Percentiles rank a stretch among this genome's conserved stretches.
Conservation (phyloP, 92 coral and sea anemone species). For the Zoanthus sansibaricus region DNA sequence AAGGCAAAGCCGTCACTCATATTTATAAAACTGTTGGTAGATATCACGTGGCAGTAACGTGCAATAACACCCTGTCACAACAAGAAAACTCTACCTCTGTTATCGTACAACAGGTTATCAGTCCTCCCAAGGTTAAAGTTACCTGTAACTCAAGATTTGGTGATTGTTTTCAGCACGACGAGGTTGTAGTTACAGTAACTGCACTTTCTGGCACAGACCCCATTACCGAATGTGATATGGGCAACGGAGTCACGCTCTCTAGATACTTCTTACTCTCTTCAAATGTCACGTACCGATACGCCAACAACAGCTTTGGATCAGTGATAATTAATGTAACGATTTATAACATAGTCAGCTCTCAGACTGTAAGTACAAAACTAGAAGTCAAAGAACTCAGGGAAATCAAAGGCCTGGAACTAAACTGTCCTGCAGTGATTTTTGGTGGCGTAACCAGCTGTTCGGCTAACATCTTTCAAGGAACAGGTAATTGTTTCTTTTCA, state of each 20-base stretch:
- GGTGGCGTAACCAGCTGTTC: neutral
- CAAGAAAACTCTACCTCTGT: neutral
- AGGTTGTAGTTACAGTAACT: neutral
- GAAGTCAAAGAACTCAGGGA: conserved; percentile 10
- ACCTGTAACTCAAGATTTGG: neutral
- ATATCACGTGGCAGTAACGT: conserved; percentile 2
- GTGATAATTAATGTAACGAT: conserved; percentile 23
- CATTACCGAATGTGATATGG: neutral
- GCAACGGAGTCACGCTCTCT: neutral
- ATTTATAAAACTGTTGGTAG: neutral
- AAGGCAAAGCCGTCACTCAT: neutral
- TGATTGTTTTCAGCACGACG: conserved; percentile 29
- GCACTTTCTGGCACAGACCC: conserved; percentile 5
- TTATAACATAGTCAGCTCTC: conserved; percentile 10
- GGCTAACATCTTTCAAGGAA: conserved; percentile 5
- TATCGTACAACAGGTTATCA: neutral
- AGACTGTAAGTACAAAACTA: neutral
- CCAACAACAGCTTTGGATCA: neutral
- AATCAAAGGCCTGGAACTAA: neutral
- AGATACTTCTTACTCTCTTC: neutral
- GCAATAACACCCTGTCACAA: conserved; percentile 13
- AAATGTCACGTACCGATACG: conserved; percentile 17
- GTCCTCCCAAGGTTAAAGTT: neutral
- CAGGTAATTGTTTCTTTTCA: conserved; percentile 10
- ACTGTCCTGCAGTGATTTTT: conserved; percentile 10